These are phyloP conservation scores for Sphenopsis melanotis DNA, from an alignment of 2,797 vertebrate genomes.

Conservation along the genomic window DNA sequence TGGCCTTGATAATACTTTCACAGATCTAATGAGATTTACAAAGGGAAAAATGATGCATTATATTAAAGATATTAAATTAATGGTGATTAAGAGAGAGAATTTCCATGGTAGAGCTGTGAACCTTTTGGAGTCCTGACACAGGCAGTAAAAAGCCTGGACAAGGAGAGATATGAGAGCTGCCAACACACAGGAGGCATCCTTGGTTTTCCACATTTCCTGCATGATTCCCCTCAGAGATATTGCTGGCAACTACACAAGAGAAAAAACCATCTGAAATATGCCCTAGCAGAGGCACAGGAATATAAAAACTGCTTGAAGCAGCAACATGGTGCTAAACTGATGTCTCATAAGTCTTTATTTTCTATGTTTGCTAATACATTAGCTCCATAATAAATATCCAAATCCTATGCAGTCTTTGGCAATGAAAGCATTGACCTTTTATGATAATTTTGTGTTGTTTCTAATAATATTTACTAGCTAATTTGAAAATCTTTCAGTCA, in stretches of 20 bases:
- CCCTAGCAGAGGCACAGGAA: background rate
- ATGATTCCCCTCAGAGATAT: background rate
- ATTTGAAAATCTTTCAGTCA: constrained; percentile 12
- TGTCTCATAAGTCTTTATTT: background rate
- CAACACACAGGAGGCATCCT: background rate
- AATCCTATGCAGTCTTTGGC: background rate
- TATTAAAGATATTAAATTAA: background rate
- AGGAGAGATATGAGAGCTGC: background rate
- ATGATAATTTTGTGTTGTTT: background rate
- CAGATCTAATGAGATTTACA: background rate
- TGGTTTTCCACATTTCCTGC: background rate
- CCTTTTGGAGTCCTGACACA: background rate
- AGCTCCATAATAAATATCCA: background rate
- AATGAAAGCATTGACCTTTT: background rate
- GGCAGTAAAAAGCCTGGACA: background rate
- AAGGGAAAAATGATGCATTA: background rate
- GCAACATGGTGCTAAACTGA: background rate
- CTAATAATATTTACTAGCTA: background rate
- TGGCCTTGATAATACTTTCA: background rate
- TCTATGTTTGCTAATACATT: background rate
- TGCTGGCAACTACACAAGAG: background rate
- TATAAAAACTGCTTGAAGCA: background rate
- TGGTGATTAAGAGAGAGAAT: background rate
- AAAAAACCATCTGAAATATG: background rate
- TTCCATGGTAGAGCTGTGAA: background rate